Evolutionary conservation across 2,888 invertebrate genomes (phyloP).

Genomic region (Palloptera scutellata): DNA sequence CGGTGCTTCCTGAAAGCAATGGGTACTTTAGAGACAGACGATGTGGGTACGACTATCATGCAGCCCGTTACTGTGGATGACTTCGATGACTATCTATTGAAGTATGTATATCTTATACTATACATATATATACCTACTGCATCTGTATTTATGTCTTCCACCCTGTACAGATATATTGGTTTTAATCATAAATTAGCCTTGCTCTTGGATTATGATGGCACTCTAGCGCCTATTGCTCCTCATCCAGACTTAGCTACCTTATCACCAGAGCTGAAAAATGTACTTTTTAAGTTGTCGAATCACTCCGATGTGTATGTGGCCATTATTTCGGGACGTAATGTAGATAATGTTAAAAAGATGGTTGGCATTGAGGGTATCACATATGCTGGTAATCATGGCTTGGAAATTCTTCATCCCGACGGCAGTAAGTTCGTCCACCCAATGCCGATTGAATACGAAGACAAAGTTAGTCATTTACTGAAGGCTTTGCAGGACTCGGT

Average conservation of each 20-base stretch:
- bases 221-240: constrained; percentile 86
- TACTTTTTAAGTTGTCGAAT: constrained; percentile 82
- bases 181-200: constrained; percentile 85
- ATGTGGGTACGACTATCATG: constrained; percentile 84
- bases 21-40: constrained; percentile 84
- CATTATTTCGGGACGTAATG: constrained; percentile 85
- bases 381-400: constrained; percentile 88
- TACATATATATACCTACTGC: not conserved
- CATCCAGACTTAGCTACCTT: constrained; percentile 89
- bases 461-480: constrained; percentile 78
- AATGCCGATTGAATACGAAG: constrained; percentile 85
- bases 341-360: constrained; percentile 88
- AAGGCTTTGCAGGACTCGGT: constrained; percentile 84
- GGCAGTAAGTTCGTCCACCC: constrained; percentile 91
- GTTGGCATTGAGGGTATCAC: constrained; percentile 91
- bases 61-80: constrained; percentile 90
- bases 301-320: constrained; percentile 88
- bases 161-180: constrained; percentile 76
- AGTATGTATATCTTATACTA: constrained; percentile 75
- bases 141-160: not conserved
- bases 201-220: constrained; percentile 87
- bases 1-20: constrained; percentile 86
- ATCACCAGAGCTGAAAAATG: constrained; percentile 84
- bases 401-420: constrained; percentile 89
- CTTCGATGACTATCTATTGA: constrained; percentile 87